Evolutionary conservation across 2,888 invertebrate species (phyloP), one percentile per base, ranked within the genome.

Genomic region (Trissolcus brochymenae): DNA sequence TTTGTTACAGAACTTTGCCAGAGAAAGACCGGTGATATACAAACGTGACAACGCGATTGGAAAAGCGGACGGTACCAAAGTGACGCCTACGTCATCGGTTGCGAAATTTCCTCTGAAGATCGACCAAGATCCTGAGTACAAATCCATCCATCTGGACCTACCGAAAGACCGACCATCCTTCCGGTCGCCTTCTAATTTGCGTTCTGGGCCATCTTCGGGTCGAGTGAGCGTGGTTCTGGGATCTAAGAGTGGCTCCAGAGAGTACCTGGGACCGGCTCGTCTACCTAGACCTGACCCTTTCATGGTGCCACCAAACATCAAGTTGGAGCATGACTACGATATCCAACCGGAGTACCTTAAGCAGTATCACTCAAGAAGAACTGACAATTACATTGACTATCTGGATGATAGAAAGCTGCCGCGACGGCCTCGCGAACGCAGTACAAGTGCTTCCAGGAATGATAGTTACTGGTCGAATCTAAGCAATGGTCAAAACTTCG

Each of bases 331-430:
- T n/a, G 82, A 82, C 43, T 82, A 87, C 17, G 86, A 90, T 21
- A 82, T 89, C 43, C 85, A 88, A 41, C 91, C 91, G 0, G 91
- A 91, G 82, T 91, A 91, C 74, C 87, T 90, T 56, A 90, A 88
- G 78, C 51, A 51, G 19, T 88, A 87, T 49, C 85, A 87, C 60
- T 66, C 78, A 1, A 81, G 78, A 67, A 81, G 80, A n/a, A 73
- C 19, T 11, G 75, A 79, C 7, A 74, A 62, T 54, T 74, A 57
- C 49, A 40, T 51, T 50, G 51, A 74, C 19, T 17, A 67, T 17
- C 67, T 21, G 40, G 76, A 79, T 25, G 84, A 86, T 25, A 79
- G 80, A 1, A 80, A 81, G 61, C 7, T 35, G 9, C 82, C 79
- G 67, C 82, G 82, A 74, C 80, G 82, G 11, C 74, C 77, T 50